A percentile compares a stretch with the other conserved stretches of the same genome.
Conservation (phyloP, 2,797 vertebrate species). For the Phyllotis vaccarum region DNA sequence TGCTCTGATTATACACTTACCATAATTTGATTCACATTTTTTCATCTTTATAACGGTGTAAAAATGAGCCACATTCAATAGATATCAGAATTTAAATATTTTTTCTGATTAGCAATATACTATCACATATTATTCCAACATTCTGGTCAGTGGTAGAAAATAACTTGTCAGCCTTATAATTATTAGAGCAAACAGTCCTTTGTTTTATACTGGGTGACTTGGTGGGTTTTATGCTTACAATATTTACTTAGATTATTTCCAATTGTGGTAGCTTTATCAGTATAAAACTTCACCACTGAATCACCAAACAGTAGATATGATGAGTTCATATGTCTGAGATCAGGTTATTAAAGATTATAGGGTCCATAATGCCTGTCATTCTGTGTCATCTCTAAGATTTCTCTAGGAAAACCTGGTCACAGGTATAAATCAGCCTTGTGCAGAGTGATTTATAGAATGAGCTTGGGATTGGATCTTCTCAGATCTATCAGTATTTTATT, state of each 20-base stretch:
- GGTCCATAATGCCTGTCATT: neutral
- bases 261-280: neutral
- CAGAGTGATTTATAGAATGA: neutral
- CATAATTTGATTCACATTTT: neutral
- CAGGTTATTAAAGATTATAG: neutral
- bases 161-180: neutral
- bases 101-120: neutral
- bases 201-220: neutral
- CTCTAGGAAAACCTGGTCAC: neutral
- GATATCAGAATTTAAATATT: neutral
- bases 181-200: accelerated
- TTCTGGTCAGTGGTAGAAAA: neutral
- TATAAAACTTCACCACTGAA: neutral
- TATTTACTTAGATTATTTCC: neutral
- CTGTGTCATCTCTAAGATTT: neutral
- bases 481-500: neutral
- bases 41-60: neutral
- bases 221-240: neutral
- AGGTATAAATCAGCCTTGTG: neutral
- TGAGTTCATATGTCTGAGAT: neutral
- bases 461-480: neutral
- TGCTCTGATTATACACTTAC: neutral
- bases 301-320: neutral
- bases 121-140: neutral
- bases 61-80: neutral